These are phyloP conservation scores for Entomobrya proxima DNA, from an alignment of 2,888 invertebrate species.

Conservation along the genomic window DNA sequence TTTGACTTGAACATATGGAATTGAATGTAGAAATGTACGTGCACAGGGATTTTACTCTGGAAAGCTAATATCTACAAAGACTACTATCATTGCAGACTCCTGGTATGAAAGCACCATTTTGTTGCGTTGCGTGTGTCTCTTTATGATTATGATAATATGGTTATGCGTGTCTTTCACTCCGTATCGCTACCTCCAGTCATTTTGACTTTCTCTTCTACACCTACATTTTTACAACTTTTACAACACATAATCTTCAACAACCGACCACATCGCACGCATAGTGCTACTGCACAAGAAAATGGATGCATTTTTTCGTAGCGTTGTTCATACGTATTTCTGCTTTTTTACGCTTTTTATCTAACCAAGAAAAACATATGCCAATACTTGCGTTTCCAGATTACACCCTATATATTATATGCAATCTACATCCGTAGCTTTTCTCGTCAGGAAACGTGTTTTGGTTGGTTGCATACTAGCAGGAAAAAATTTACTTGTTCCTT, in stretches of 20 bases:
- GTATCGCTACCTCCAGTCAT: background rate
- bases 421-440: constrained; percentile 5
- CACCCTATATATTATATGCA: background rate
- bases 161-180: background rate
- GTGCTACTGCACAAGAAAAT: no score
- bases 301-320: no score
- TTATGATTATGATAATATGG: constrained; percentile 26
- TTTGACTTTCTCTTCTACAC: background rate
- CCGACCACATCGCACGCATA: background rate
- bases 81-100: background rate
- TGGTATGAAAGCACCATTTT: background rate
- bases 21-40: no score
- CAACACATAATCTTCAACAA: background rate
- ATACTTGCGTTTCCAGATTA: background rate
- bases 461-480: constrained; percentile 39
- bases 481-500: constrained; percentile 16
- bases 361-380: background rate
- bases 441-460: constrained; percentile 47
- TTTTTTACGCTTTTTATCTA: constrained; percentile 19
- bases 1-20: no score
- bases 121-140: constrained; percentile 10
- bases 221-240: background rate
- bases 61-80: background rate
- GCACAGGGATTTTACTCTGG: background rate
- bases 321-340: no score